Base-by-base conservation (phyloP, 2,888 invertebrate species). In the Tridacna gigas region DNA sequence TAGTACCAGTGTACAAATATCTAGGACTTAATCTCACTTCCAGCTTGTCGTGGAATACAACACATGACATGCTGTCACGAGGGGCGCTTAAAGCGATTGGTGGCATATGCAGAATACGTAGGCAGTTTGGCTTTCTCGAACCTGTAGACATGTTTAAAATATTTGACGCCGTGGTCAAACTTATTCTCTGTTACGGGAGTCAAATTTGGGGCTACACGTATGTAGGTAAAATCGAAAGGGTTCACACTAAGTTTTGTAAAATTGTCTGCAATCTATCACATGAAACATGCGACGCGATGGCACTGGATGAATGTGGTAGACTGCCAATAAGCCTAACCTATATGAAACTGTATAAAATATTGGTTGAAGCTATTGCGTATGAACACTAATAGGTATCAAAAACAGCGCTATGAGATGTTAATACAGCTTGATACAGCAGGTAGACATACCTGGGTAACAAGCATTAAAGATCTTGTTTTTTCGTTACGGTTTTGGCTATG, bases 141-240 rank as follows among this genome's bases (percentile, higher is more conserved):
- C 37, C n/a, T 45, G 28, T 15, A 11, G n/a, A 69, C 20, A 47
- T 47, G 20, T 66, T 66, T 66, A 66, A 66, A 26, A 15, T 69
- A 28, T 69, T 69, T 20, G 69, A 69, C 69, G 37, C 69, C 18
- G 20, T 37, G 37, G 28, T 69, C 18, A 69, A 69, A 45, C 69
- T 47, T 45, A 69, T 69, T 26, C 22, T 37, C 7, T 60, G 60
- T 22, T 60, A 60, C 18, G 60, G 60, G 18, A 15, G 9, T 22
- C 60, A 60, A 22, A 60, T 60, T 11, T 60, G 60, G 60, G 60
- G 18, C 7, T 60, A 11, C 18, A 60, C 7, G 18, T 5, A n/a
- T 15, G 60, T 60, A 11, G 60, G 22, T n/a, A 60, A 60, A 60
- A n/a, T 60, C n/a, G 22, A 60, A 60, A 51, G 60, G 22, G 18